Conservation (phyloP, 1,140 invertebrate genomes). For the Asbolus verrucosus region DNA sequence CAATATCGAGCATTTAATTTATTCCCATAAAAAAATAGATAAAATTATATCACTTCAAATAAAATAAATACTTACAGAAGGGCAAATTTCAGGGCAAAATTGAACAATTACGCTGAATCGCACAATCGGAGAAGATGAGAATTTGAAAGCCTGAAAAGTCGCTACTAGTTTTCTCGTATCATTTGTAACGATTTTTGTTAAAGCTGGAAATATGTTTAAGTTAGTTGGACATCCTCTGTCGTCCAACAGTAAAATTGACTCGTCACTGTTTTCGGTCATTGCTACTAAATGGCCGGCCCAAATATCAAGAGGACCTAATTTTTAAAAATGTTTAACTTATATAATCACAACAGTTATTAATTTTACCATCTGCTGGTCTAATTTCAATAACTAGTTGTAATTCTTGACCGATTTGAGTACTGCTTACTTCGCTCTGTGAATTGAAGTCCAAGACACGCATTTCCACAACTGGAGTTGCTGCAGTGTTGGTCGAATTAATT, state of each 20-base stretch:
- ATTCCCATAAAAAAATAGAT: constrained; percentile 21
- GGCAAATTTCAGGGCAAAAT: constrained; percentile 65
- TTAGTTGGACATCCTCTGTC: constrained; percentile 74
- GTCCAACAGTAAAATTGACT: constrained; percentile 70
- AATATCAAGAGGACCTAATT: constrained; percentile 64
- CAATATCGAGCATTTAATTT: too few species aligned
- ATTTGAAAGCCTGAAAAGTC: constrained; percentile 69
- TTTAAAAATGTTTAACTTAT: not conserved
- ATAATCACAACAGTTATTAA: not conserved
- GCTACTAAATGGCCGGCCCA: constrained; percentile 70
- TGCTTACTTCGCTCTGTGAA: constrained; percentile 58
- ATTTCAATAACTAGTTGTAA: constrained; percentile 62
- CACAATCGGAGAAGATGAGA: constrained; percentile 65
- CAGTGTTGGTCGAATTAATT: constrained; percentile 53
- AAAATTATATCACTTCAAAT: too few species aligned
- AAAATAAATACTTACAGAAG: constrained; percentile 51
- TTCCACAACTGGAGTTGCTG: constrained; percentile 55
- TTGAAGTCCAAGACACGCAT: constrained; percentile 61
- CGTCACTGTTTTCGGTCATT: constrained; percentile 65
- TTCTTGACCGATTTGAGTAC: constrained; percentile 63
- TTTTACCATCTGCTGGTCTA: constrained; percentile 57
- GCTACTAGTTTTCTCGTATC: constrained; percentile 61
- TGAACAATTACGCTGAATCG: constrained; percentile 68
- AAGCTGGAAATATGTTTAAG: constrained; percentile 65
- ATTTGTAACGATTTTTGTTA: constrained; percentile 59